Conservation (phyloP, 2,113 vertebrate species). For the Amia ocellicauda region DNA sequence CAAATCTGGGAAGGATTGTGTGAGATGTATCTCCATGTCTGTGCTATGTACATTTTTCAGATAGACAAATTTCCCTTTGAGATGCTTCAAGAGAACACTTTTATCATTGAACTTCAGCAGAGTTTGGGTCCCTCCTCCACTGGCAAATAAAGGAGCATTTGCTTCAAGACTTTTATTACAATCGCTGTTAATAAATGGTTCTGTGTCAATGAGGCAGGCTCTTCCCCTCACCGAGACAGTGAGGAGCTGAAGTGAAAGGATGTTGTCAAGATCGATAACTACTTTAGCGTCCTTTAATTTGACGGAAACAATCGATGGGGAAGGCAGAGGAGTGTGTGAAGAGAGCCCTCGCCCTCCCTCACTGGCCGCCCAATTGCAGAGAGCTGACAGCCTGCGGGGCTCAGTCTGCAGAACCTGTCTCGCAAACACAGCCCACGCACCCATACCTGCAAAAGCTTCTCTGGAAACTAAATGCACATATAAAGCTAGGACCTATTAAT, state of each 20-base stretch:
- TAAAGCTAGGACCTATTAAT: too few relatives aligned
- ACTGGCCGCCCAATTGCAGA: background rate
- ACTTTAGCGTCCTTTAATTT: slow-evolving; percentile 62
- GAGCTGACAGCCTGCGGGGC: slow-evolving; percentile 16
- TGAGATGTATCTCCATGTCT: too few relatives aligned
- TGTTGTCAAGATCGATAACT: slow-evolving; percentile 54
- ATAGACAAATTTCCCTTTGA: too few relatives aligned
- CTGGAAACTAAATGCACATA: background rate
- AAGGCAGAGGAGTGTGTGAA: slow-evolving; percentile 32
- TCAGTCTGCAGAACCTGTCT: too few relatives aligned
- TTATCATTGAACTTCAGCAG: too few relatives aligned
- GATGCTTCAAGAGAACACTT: background rate
- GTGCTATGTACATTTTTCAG: too few relatives aligned
- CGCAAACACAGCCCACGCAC: background rate
- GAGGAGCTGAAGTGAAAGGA: slow-evolving; percentile 31
- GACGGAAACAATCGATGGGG: slow-evolving; percentile 54
- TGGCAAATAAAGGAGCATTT: background rate
- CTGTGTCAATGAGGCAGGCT: slow-evolving; percentile 26
- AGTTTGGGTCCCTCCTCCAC: background rate
- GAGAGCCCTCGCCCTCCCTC: background rate
- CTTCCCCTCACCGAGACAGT: slow-evolving; percentile 19
- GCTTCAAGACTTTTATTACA: background rate
- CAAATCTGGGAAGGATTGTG: too few relatives aligned
- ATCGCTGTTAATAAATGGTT: slow-evolving; percentile 32
- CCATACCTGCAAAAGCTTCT: background rate